These are phyloP conservation scores for Lampropteryx suffumata DNA, from an alignment of 2,888 invertebrate species.

Conservation along the genomic window DNA sequence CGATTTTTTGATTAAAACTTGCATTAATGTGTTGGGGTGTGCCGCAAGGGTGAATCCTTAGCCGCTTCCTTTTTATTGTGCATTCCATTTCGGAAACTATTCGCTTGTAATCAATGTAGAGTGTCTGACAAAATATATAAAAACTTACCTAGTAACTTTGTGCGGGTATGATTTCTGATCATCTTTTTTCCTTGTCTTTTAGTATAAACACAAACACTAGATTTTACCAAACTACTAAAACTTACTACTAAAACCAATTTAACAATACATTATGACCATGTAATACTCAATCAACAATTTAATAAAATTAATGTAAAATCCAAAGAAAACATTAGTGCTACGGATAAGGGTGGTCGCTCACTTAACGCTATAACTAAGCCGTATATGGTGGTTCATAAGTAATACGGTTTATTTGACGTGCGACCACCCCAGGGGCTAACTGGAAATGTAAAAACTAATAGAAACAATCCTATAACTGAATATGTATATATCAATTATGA, in stretches of 20 bases:
- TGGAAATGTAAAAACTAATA: slow-evolving; percentile 24
- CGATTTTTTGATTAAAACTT: slow-evolving; percentile 76
- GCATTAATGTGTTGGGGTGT: slow-evolving; percentile 66
- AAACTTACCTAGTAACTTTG: slow-evolving; percentile 15
- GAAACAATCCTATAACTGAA: slow-evolving; percentile 29
- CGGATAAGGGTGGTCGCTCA: slow-evolving; percentile 28
- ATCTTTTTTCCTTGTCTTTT: slow-evolving; percentile 1
- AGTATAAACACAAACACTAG: too few species aligned
- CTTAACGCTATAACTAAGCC: slow-evolving; percentile 16
- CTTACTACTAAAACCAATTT: too few species aligned
- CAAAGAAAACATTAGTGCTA: slow-evolving; percentile 31
- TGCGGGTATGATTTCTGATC: slow-evolving; percentile 8
- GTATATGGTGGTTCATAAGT: slow-evolving; percentile 29
- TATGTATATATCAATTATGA: slow-evolving; percentile 22
- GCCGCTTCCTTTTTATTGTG: slow-evolving; percentile 58
- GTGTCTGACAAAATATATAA: slow-evolving; percentile 13
- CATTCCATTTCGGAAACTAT: slow-evolving; percentile 25
- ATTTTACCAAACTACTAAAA: too few species aligned
- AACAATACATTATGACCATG: too few species aligned
- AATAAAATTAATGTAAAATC: slow-evolving; percentile 28
- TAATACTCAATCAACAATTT: neutral
- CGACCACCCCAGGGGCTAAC: slow-evolving; percentile 26
- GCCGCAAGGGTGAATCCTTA: slow-evolving; percentile 70
- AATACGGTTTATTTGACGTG: slow-evolving; percentile 31
- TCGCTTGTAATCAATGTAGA: slow-evolving; percentile 32